A percentile compares a stretch with the other conserved stretches of the same genome.
Conservation (phyloP, 2,113 vertebrate genomes). For the Tenrec ecaudatus region DNA sequence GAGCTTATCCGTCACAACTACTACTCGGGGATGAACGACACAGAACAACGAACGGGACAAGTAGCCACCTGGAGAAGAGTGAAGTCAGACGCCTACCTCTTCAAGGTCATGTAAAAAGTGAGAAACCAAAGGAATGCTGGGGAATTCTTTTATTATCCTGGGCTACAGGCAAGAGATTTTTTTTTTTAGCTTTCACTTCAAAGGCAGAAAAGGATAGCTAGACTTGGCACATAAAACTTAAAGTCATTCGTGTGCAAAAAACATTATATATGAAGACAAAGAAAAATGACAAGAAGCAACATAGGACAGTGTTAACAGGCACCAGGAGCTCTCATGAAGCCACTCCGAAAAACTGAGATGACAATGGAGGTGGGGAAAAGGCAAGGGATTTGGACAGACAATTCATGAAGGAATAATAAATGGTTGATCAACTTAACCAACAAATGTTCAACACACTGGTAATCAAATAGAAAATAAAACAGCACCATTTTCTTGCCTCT, state of each 20-base stretch:
- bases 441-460: not conserved
- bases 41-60: not conserved
- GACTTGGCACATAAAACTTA: constrained; percentile 11
- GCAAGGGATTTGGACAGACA: constrained; percentile 11
- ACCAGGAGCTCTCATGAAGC: not conserved
- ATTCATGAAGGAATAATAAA: constrained; percentile 21
- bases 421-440: not conserved
- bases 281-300: not conserved
- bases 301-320: constrained; percentile 26
- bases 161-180: not conserved
- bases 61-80: not conserved
- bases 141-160: not conserved
- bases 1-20: not conserved
- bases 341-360: not conserved
- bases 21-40: not conserved
- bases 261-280: not conserved
- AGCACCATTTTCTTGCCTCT: constrained; percentile 14
- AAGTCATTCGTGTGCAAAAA: not conserved
- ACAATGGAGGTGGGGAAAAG: too few relatives aligned
- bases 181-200: constrained; percentile 8
- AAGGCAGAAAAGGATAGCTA: constrained; percentile 31
- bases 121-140: constrained; percentile 36
- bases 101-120: constrained; percentile 40
- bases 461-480: constrained; percentile 49
- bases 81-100: not conserved